Evolutionary conservation across 2,797 vertebrate genomes (phyloP), one percentile per base, ranked within the genome.

Genomic region (Tragopan temminckii): DNA sequence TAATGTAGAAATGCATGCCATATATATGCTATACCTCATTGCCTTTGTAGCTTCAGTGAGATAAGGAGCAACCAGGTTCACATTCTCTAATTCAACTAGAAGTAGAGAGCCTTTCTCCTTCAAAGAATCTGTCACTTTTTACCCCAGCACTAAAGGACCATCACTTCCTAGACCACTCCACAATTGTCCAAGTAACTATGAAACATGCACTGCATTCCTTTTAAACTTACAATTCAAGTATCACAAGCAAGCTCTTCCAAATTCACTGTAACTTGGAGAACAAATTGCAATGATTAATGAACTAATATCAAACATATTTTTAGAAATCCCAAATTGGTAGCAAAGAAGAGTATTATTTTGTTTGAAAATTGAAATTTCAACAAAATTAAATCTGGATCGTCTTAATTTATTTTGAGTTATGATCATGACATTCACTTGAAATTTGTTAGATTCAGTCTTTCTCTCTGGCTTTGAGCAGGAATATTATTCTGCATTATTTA

Each of bases 41-140:
- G 74, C 88, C 91, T 96, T 96, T 95, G 93, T 80, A 96, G 94
- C 61, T 25, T 31, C 9, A 12, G 36, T 16, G 57, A 93, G 90
- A 90, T 90, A 94, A 89, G 53, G 11, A 85, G 57, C 31, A 81
- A 58, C 31, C 17, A 52, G 70, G 31, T 63, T 79, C 63, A 82
- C 38, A 67, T 87, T 76, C 78, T 52, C 21, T 74, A 55, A 55
- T 55, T 55, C 45, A 75, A 50, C 35, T 72, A 71, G 61, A 57
- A 66, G 31, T 6, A n/a, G 8, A 66, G 45, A 52, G 33, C 53
- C 42, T 16, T 74, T 79, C 9, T 4, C 25, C 59, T 86, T 92
- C 64, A 72, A 63, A 79, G 76, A 79, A 78, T 72, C 45, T 61
- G 24, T 36, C 67, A 35, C 31, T 71, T 92, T 80, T 92, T 61